Conservation (phyloP, 2,113 vertebrate genomes). For the Dryoscopus gambensis region DNA sequence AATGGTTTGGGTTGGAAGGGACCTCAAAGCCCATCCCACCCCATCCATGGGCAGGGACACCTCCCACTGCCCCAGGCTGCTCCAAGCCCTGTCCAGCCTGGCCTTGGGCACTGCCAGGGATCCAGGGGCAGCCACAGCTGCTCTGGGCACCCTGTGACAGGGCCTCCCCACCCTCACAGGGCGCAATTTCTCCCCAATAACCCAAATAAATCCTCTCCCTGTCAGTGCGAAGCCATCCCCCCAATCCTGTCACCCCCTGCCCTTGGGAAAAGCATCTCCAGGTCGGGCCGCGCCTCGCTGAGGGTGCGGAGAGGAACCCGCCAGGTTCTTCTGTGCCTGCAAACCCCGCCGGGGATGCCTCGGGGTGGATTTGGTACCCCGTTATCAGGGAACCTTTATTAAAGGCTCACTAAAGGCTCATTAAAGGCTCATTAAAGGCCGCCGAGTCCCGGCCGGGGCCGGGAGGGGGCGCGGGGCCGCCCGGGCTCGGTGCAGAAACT, state of each 20-base stretch:
- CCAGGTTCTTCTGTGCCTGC: not conserved
- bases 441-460: not conserved
- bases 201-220: not conserved
- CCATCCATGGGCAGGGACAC: not conserved
- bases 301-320: not conserved
- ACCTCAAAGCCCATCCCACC: not conserved
- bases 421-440: not conserved
- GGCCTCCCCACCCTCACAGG: not conserved
- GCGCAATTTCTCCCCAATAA: not conserved
- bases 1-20: not conserved
- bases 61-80: not conserved
- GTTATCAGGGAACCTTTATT: accelerated
- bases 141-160: not conserved
- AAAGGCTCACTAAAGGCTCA: not conserved
- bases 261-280: not conserved
- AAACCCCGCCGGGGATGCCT: not conserved
- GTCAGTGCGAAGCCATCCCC: too few species aligned
- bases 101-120: not conserved
- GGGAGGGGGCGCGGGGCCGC: not conserved
- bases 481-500: not conserved
- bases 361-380: accelerated
- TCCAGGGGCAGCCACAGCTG: not conserved
- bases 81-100: not conserved
- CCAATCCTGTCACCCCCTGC: not conserved
- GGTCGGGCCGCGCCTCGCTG: not conserved